Base-by-base conservation (phyloP, 2,888 invertebrate species). In the Danaus chrysippus region DNA sequence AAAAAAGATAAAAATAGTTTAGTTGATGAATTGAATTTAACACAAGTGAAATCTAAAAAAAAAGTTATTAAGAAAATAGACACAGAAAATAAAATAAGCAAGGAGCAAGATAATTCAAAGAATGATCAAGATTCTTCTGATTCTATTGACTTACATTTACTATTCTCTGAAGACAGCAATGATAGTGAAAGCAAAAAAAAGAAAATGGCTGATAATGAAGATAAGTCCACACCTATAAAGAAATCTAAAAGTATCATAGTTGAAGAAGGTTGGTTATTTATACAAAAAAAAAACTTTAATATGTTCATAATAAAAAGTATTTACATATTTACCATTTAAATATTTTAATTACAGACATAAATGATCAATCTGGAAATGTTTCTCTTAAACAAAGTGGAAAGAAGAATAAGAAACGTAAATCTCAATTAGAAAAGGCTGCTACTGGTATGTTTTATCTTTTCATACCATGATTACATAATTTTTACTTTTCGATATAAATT, bases 151-250 rank as follows among this genome's bases (percentile, higher is more conserved):
- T 75, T 90, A 72, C 77, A 81, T 64, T 72, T 89, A 42, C 69
- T 90, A 12, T 87, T 90, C 68, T 78, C 86, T 64, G 88, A 89
- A 71, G 85, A 88, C 34, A 88, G 86, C 62, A 82, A 77, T 69
- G 82, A 79, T 56, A 78, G 77, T 72, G 78, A 76, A 43, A 67
- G 74, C 10, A 72, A 67, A 17, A 62, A 62, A 34, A 66, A 59
- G 42, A 73, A 63, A 43, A 66, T 58, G 42, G 71, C 63, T 54
- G 57, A 60, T 34, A 61, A 69, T 23, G 49, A 58, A 19, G 77
- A 80, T 19, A 67, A 73, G 8, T 79, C 78, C 66, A 86, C 87
- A 70, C 83, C 86, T 19, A 64, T 87, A 12, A 87, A 83, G 63
- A 78, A 73, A 71, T 86, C 75, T 8, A 84, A 83, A 72, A 86